phyloP scores from a whole-genome alignment of 2,888 invertebrate species.

The Aquatica leii region DNA sequence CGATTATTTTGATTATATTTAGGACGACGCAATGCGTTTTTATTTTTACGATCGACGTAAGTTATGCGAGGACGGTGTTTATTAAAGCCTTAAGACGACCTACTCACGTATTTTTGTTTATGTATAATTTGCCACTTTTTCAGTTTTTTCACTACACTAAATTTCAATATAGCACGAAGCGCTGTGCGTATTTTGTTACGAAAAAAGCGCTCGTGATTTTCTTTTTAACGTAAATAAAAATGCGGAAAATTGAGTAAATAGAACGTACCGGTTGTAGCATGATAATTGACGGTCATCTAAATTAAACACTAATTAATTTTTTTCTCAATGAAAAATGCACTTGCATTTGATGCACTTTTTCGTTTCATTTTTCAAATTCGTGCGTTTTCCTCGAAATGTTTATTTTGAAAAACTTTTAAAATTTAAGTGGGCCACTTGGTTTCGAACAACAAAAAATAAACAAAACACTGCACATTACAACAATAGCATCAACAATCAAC shows the following conservation, averaged over 20 bases:
- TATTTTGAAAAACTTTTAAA: neutral
- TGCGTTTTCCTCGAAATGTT: neutral
- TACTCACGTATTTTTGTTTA: slow-evolving; percentile 1
- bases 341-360: slow-evolving; percentile 17
- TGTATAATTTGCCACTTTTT: slow-evolving; percentile 18
- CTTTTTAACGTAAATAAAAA: neutral
- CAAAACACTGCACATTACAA: slow-evolving; percentile 40
- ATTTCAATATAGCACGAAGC: slow-evolving; percentile 1
- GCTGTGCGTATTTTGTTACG: neutral
- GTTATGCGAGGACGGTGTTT: neutral
- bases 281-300: slow-evolving; percentile 2
- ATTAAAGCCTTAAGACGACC: slow-evolving; percentile 14
- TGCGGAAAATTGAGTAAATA: no score
- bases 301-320: slow-evolving; percentile 16
- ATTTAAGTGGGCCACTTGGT: slow-evolving; percentile 19
- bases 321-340: slow-evolving; percentile 4
- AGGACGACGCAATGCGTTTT: slow-evolving; percentile 17
- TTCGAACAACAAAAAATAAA: slow-evolving; percentile 28
- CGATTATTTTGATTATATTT: slow-evolving; percentile 33
- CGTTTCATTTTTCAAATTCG: neutral
- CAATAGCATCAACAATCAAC: slow-evolving; percentile 40
- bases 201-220: slow-evolving; percentile 9
- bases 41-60: neutral
- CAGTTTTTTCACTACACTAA: slow-evolving; percentile 15
- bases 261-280: neutral